These are phyloP conservation scores for Merluccius polli DNA, from an alignment of 2,797 vertebrate species.

Conservation along the genomic window DNA sequence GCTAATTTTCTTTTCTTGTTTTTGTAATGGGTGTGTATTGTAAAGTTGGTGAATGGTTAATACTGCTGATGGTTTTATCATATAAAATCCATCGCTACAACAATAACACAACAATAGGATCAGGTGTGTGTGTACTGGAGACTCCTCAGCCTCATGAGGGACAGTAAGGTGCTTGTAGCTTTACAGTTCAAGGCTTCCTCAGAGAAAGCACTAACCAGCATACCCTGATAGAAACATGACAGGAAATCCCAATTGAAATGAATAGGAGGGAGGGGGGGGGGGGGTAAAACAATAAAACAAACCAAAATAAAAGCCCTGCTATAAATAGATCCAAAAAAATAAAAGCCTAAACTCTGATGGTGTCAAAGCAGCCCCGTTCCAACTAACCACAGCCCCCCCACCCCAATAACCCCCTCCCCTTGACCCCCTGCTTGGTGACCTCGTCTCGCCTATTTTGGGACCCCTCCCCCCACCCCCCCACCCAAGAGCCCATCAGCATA, in stretches of 20 bases:
- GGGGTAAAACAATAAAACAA: slow-evolving; percentile 53
- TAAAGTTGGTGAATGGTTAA: slow-evolving; percentile 57
- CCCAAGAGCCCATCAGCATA: slow-evolving; percentile 72
- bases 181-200: slow-evolving; percentile 67
- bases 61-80: slow-evolving; percentile 63
- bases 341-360: slow-evolving; percentile 57
- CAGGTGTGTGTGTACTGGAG: background rate
- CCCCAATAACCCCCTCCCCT: slow-evolving; percentile 39
- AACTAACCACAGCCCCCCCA: slow-evolving; percentile 42
- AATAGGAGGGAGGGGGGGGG: slow-evolving; percentile 13
- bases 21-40: slow-evolving; percentile 29
- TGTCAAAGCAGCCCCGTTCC: slow-evolving; percentile 58
- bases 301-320: slow-evolving; percentile 53
- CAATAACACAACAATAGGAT: slow-evolving; percentile 58
- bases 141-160: slow-evolving; percentile 60
- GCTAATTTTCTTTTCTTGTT: slow-evolving; percentile 20
- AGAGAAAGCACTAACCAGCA: slow-evolving; percentile 62
- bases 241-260: slow-evolving; percentile 61
- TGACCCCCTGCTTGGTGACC: slow-evolving; percentile 41
- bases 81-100: slow-evolving; percentile 45
- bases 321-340: slow-evolving; percentile 1
- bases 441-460: slow-evolving; percentile 39
- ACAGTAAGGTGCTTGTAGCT: slow-evolving; percentile 77
- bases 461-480: slow-evolving; percentile 55
- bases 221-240: slow-evolving; percentile 72